Percentiles rank a stretch among this genome's conserved stretches.
Evolutionary conservation across 1,140 invertebrate genomes (phyloP).

Genomic region (Drosophila triauraria): DNA sequence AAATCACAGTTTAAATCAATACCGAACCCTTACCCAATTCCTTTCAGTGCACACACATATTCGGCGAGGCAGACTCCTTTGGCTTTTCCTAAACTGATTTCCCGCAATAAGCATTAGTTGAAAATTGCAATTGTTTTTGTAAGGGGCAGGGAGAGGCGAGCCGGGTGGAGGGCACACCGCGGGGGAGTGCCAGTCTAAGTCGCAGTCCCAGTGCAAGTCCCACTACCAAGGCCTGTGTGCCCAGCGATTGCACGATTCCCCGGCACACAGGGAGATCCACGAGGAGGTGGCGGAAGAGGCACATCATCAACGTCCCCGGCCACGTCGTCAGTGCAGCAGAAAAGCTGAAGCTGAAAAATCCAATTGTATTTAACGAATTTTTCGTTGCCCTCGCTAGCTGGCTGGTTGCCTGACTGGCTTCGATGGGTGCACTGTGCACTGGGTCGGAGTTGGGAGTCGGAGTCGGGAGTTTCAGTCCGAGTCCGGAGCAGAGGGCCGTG

Average conservation of each 20-base stretch:
- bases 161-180: constrained; percentile 57
- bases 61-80: constrained; percentile 61
- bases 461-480: constrained; percentile 11
- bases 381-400: constrained; percentile 27
- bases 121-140: constrained; percentile 84
- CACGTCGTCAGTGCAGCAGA: constrained; percentile 61
- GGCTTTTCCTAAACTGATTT: constrained; percentile 82
- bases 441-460: not conserved
- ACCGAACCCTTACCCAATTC: not conserved
- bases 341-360: constrained; percentile 65
- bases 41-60: constrained; percentile 34
- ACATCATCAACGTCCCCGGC: constrained; percentile 77
- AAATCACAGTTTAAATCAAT: too few species aligned
- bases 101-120: constrained; percentile 85
- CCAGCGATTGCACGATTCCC: constrained; percentile 71
- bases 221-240: constrained; percentile 20
- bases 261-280: constrained; percentile 31
- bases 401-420: constrained; percentile 3
- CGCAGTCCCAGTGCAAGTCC: constrained; percentile 38
- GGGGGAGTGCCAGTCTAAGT: constrained; percentile 66
- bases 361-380: constrained; percentile 84
- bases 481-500: constrained; percentile 61
- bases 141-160: constrained; percentile 23
- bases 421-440: constrained; percentile 27
- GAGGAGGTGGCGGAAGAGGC: constrained; percentile 56